Percentiles rank a stretch among this genome's conserved stretches.
Evolutionary conservation across 1,140 invertebrate species (phyloP).

Genomic region (Aphelenchoides besseyi): DNA sequence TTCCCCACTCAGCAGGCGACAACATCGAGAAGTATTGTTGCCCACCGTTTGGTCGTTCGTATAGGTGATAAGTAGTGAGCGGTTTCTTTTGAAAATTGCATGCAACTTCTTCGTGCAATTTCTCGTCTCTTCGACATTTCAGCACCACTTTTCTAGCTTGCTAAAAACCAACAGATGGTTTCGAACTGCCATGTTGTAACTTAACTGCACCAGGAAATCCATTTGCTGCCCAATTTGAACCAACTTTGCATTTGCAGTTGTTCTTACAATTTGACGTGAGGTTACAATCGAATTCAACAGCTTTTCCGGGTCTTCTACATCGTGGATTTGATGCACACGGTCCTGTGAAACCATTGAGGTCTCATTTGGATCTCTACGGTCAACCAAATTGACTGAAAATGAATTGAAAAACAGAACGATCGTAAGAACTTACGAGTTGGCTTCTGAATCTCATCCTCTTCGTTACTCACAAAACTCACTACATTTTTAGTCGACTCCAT

Average conservation of each 20-base stretch:
- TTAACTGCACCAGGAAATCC: constrained; percentile 64
- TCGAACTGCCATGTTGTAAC: neutral
- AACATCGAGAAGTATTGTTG: constrained; percentile 74
- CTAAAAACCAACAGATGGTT: constrained; percentile 46
- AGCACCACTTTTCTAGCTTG: constrained; percentile 70
- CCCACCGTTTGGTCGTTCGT: constrained; percentile 64
- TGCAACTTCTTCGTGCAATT: constrained; percentile 69
- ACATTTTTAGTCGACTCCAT: neutral
- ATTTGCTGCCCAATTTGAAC: constrained; percentile 72
- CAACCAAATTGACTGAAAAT: constrained; percentile 3
- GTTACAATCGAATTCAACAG: constrained; percentile 64
- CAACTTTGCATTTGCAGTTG: constrained; percentile 69
- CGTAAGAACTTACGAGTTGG: neutral
- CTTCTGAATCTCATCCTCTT: neutral
- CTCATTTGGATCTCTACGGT: neutral
- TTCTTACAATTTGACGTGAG: constrained; percentile 68
- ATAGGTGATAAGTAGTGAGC: constrained; percentile 73
- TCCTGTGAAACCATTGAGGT: constrained; percentile 2
- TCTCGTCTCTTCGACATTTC: constrained; percentile 68
- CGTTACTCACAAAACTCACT: neutral
- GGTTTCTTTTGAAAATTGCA: constrained; percentile 75
- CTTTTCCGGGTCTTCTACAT: constrained; percentile 67
- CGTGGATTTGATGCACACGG: constrained; percentile 20
- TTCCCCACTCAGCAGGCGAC: constrained; percentile 73
- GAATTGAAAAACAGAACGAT: neutral